Conservation (phyloP, 2,113 vertebrate species). For the Microtus richardsoni region DNA sequence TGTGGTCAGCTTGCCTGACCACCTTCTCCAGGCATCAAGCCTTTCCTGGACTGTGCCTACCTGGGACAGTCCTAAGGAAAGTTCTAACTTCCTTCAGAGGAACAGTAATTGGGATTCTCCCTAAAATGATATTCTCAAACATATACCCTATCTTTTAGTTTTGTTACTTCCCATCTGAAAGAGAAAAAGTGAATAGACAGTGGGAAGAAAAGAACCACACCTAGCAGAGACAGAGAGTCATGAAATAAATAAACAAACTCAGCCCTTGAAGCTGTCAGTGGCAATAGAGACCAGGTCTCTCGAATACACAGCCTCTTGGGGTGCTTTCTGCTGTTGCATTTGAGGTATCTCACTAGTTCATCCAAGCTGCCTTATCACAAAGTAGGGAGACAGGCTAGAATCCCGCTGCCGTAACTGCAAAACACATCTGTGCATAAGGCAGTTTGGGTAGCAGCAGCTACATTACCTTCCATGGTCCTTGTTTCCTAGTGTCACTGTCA, state of each 20-base stretch:
- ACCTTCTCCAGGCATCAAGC: accelerated
- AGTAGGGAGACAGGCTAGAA: too few species aligned
- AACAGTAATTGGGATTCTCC: background rate
- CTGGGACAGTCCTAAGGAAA: background rate
- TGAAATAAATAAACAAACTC: background rate
- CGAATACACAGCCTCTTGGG: background rate
- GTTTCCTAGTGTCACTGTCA: background rate
- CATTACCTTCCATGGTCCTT: background rate
- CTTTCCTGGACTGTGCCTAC: background rate
- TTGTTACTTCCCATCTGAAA: background rate
- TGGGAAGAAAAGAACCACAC: background rate
- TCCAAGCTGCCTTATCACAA: background rate
- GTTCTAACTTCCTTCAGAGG: background rate
- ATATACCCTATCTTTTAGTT: background rate
- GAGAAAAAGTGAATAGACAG: background rate
- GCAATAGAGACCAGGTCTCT: background rate
- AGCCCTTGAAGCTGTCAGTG: background rate
- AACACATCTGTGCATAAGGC: background rate
- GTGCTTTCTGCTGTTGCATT: accelerated
- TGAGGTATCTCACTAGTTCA: background rate
- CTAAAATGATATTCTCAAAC: background rate
- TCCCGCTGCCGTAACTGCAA: background rate
- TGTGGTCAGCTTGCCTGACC: background rate
- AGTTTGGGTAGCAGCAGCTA: too few species aligned
- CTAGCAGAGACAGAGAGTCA: background rate